Evolutionary conservation across 2,888 invertebrate species (phyloP), one percentile per base, ranked within the genome.

Genomic region (Erebia aethiops): DNA sequence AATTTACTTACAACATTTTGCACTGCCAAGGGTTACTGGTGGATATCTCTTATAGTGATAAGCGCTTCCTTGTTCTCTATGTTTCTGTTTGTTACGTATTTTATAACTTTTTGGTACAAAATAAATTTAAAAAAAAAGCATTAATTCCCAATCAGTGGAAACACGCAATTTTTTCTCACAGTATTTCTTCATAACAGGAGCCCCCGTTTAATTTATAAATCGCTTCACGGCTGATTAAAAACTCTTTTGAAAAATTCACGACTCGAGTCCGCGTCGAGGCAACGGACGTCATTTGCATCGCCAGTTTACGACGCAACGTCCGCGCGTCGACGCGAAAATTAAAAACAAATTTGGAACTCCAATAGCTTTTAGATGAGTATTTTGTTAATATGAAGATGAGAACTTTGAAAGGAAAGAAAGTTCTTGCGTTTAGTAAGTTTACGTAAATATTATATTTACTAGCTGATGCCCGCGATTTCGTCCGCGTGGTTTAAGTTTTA

Each of bases 181-280:
- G 90, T 92, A 89, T 92, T 92, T 92, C 91, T 91, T 92, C 87
- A 92, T 92, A 92, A 92, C 90, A 87, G 87, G 1, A 78, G 88
- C 85, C 89, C 86, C 90, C 90, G 92, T 91, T 93, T 92, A 92
- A 93, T 93, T 92, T 92, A 91, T 91, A 91, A 93, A 92, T 91
- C 91, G 91, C 89, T 90, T 91, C 90, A 92, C 90, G 88, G 90
- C 90, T 92, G 92, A 92, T 92, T 92, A 92, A 92, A 91, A 92
- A 92, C 90, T 91, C 91, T 87, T 91, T 87, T 89, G 88, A 92
- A 91, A 89, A 88, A 91, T 89, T 89, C 86, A 88, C 87, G 88
- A 84, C 80, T 75, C 69, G 70, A 54, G 73, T 62, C 64, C 66
- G 65, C 69, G 69, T 74, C 71, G 75, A 77, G 71, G 1, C 62